These are phyloP conservation scores for Batillaria attramentaria DNA, from an alignment of 1,140 invertebrate species.

Conservation along the genomic window DNA sequence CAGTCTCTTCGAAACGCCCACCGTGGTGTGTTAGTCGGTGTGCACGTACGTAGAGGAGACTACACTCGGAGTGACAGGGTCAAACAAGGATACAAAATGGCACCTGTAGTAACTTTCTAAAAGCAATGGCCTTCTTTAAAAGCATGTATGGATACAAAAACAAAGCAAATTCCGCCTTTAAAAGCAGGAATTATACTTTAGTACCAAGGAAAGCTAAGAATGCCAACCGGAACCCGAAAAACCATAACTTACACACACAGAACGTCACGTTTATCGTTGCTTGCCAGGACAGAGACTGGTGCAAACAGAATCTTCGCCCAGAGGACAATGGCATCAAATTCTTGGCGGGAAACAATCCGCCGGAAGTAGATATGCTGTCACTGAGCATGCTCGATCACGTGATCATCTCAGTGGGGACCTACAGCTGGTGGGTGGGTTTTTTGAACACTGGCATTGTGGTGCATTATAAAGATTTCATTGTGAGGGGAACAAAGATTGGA, in stretches of 20 bases:
- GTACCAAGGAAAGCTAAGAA: too few relatives aligned
- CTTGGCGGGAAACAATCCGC: neutral
- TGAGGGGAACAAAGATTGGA: neutral
- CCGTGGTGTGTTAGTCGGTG: conserved; percentile 41
- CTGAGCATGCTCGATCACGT: conserved; percentile 52
- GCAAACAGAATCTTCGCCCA: too few relatives aligned
- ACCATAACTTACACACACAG: too few relatives aligned
- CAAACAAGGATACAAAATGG: neutral
- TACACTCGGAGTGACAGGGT: neutral
- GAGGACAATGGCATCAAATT: conserved; percentile 9
- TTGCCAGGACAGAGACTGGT: conserved; percentile 13
- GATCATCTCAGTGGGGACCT: conserved; percentile 56
- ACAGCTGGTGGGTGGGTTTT: conserved; percentile 59
- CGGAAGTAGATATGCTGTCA: conserved; percentile 54
- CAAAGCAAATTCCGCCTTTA: too few relatives aligned
- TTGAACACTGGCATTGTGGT: conserved; percentile 50
- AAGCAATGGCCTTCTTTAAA: conserved; percentile 20
- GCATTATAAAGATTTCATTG: conserved; percentile 21
- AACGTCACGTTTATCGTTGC: conserved; percentile 18
- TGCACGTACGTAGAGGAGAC: conserved; percentile 60
- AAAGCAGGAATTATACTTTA: too few relatives aligned
- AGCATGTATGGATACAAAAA: neutral
- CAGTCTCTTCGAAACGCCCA: conserved; percentile 12
- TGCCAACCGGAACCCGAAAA: too few relatives aligned
- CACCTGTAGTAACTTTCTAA: neutral